Conservation (phyloP, 2,888 invertebrate genomes). For the Sipunculus nudus region DNA sequence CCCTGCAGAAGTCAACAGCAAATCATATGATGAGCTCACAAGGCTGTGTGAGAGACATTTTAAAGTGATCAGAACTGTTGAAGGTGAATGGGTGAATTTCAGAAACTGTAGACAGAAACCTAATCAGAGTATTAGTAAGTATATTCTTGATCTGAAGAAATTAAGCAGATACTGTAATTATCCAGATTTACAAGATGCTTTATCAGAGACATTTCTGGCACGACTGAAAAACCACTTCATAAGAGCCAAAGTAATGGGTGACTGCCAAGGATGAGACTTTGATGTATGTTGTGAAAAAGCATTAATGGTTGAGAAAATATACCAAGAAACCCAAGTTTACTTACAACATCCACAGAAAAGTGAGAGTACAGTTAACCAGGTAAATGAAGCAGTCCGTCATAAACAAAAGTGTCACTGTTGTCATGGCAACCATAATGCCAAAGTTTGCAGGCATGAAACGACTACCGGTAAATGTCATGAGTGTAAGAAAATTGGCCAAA, state of each 20-base stretch:
- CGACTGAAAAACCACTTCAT: not conserved
- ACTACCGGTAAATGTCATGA: not conserved
- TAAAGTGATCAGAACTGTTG: not conserved
- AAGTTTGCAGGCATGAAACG: not conserved
- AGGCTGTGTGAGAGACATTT: too few species aligned
- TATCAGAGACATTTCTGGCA: not conserved
- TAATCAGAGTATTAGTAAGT: not conserved
- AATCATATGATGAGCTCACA: too few species aligned
- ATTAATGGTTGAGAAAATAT: not conserved
- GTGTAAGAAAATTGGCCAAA: not conserved
- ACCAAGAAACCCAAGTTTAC: not conserved
- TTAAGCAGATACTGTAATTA: not conserved
- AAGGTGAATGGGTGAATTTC: not conserved
- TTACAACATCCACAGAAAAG: not conserved
- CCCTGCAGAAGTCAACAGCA: not conserved
- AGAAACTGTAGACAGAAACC: not conserved
- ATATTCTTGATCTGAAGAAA: not conserved
- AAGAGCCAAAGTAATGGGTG: not conserved
- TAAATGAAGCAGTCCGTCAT: too few species aligned
- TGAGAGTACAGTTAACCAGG: too few species aligned
- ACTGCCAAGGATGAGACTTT: not conserved
- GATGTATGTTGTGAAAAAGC: not conserved
- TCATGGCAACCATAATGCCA: not conserved
- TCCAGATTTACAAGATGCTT: not conserved
- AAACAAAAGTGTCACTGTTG: slow-evolving; percentile 1